These are phyloP conservation scores for Cepphus grylle DNA, from an alignment of 2,113 vertebrate species.

Conservation along the genomic window DNA sequence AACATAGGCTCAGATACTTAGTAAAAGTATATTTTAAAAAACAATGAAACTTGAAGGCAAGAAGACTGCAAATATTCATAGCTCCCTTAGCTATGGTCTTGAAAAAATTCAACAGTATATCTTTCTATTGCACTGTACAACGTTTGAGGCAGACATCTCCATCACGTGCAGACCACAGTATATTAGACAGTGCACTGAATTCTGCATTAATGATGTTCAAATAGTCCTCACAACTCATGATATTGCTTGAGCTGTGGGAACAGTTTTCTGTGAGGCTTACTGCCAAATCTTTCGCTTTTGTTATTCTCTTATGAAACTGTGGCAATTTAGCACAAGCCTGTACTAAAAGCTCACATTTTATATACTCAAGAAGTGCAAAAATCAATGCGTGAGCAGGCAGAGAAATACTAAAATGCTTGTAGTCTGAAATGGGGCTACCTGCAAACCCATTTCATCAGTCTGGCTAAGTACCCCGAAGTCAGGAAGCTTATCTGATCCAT, in stretches of 20 bases:
- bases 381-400: slow-evolving; percentile 47
- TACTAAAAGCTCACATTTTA: slow-evolving; percentile 63
- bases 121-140: not conserved
- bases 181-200: slow-evolving; percentile 38
- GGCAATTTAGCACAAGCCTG: slow-evolving; percentile 37
- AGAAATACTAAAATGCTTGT: slow-evolving; percentile 24
- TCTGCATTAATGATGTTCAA: slow-evolving; percentile 55
- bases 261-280: slow-evolving; percentile 52
- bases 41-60: not conserved
- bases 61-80: not conserved
- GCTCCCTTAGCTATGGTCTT: not conserved
- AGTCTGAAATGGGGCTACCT: not conserved
- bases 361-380: slow-evolving; percentile 52
- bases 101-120: not conserved
- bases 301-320: slow-evolving; percentile 43
- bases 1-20: not conserved
- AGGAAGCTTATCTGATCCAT: not conserved
- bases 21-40: not conserved
- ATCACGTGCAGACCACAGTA: not conserved
- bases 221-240: slow-evolving; percentile 40
- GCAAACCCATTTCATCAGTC: slow-evolving; percentile 30
- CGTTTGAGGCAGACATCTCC: slow-evolving; percentile 26
- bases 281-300: slow-evolving; percentile 58
- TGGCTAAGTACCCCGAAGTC: slow-evolving; percentile 30
- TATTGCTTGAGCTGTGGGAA: slow-evolving; percentile 47